Evolutionary conservation across 2,113 vertebrate species (phyloP).

Genomic region (Typhlomys cinereus): DNA sequence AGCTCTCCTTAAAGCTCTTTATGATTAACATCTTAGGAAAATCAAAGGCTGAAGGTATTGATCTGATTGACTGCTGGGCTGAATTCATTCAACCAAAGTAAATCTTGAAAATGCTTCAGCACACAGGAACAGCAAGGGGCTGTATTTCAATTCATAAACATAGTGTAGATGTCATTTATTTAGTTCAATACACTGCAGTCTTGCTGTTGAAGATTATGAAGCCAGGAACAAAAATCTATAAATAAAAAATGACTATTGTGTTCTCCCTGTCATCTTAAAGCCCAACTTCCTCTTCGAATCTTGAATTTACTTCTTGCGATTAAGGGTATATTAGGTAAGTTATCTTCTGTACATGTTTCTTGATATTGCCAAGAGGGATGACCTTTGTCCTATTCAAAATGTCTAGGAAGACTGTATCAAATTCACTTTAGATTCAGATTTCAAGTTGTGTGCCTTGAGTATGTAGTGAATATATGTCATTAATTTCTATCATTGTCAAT

Average conservation of each 20-base stretch:
- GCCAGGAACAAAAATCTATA: not conserved
- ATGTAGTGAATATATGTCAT: not conserved
- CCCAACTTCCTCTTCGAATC: not conserved
- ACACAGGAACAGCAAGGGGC: not conserved
- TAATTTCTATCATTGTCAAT: not conserved
- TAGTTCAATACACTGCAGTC: not conserved
- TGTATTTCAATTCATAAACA: not conserved
- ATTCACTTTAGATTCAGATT: not conserved
- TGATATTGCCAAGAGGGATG: not conserved
- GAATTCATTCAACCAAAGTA: conserved; percentile 23
- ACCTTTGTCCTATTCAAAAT: not conserved
- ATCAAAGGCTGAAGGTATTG: conserved; percentile 48
- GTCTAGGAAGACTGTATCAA: not conserved
- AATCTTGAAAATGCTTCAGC: not conserved
- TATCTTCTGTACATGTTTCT: not conserved
- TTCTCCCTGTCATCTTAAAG: not conserved
- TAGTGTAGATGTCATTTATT: conserved; percentile 6
- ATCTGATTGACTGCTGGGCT: conserved; percentile 43
- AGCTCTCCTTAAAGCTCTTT: conserved; percentile 1
- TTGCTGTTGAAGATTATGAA: not conserved
- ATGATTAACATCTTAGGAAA: conserved; percentile 53
- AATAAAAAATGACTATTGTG: not conserved
- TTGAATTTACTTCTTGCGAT: not conserved
- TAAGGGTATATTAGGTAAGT: not conserved
- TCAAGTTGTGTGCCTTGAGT: not conserved